A percentile compares a stretch with the other conserved stretches of the same genome.
Evolutionary conservation across 2,113 vertebrate genomes (phyloP).

Genomic region (Daboia siamensis): DNA sequence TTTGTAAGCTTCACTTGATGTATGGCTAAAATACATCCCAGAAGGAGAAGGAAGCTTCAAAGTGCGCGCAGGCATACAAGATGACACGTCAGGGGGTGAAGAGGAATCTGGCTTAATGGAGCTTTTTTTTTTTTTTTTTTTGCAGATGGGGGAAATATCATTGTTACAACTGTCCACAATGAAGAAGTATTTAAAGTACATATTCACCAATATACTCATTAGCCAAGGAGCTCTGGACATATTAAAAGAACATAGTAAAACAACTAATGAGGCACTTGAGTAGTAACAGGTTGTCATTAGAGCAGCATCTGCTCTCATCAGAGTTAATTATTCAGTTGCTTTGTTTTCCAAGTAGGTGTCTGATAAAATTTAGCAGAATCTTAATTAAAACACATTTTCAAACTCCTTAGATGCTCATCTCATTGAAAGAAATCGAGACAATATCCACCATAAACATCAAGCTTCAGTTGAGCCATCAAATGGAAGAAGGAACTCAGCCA

Average conservation of each 20-base stretch:
- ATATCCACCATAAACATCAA: conserved; percentile 80
- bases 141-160: conserved; percentile 36
- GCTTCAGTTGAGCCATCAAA: conserved; percentile 78
- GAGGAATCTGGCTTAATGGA: conserved; percentile 42
- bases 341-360: conserved; percentile 85
- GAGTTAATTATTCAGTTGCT: conserved; percentile 84
- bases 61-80: conserved; percentile 21
- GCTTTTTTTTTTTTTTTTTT: background rate
- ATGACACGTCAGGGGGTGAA: background rate
- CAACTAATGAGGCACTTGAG: conserved; percentile 80
- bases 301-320: conserved; percentile 88
- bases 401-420: conserved; percentile 82
- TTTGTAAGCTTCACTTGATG: conserved; percentile 78
- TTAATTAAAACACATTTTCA: conserved; percentile 87
- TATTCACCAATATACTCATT: conserved; percentile 64
- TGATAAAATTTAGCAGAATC: conserved; percentile 86
- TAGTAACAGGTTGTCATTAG: conserved; percentile 89
- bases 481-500: conserved; percentile 70
- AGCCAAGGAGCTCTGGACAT: conserved; percentile 71
- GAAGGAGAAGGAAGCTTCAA: conserved; percentile 67
- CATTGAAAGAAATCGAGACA: conserved; percentile 80
- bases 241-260: conserved; percentile 74
- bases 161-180: conserved; percentile 28
- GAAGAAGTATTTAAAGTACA: conserved; percentile 64
- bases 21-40: conserved; percentile 75